Evolutionary conservation across 2,888 invertebrate genomes (phyloP).

Genomic region (Rotaria socialis): DNA sequence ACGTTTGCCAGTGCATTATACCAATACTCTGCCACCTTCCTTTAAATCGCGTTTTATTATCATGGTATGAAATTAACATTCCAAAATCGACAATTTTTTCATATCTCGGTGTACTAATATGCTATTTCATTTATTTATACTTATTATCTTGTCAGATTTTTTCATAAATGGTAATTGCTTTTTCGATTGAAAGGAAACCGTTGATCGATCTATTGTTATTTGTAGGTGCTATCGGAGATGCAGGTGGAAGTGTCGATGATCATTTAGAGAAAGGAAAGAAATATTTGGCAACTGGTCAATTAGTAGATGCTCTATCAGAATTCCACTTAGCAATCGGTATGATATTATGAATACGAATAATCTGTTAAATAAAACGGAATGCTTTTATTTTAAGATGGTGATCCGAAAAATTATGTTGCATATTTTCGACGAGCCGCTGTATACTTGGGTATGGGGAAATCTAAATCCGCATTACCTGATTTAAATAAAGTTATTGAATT

Average conservation of each 20-base stretch:
- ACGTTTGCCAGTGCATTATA: neutral
- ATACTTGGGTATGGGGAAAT: constrained; percentile 88
- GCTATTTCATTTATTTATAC: neutral
- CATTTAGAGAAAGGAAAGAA: constrained; percentile 89
- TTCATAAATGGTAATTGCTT: neutral
- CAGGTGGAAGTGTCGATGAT: constrained; percentile 71
- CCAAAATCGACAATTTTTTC: neutral
- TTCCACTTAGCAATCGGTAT: constrained; percentile 87
- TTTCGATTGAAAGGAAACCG: too few relatives aligned
- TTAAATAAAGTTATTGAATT: constrained; percentile 83
- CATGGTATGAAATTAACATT: constrained; percentile 7
- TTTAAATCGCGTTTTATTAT: neutral
- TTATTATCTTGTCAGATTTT: neutral
- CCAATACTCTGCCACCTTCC: neutral
- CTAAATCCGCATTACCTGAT: constrained; percentile 87
- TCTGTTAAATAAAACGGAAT: neutral
- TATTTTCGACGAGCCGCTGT: constrained; percentile 92
- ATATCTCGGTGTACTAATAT: neutral
- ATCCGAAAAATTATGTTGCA: constrained; percentile 88
- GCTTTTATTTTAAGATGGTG: constrained; percentile 68
- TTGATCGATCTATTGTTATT: neutral
- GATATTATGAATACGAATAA: constrained; percentile 51
- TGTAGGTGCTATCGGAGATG: constrained; percentile 41
- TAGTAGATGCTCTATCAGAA: constrained; percentile 89
- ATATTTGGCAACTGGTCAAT: constrained; percentile 82